A percentile compares a stretch with the other conserved stretches of the same genome.
Conservation (phyloP, 2,797 vertebrate genomes). For the Diceros bicornis region DNA sequence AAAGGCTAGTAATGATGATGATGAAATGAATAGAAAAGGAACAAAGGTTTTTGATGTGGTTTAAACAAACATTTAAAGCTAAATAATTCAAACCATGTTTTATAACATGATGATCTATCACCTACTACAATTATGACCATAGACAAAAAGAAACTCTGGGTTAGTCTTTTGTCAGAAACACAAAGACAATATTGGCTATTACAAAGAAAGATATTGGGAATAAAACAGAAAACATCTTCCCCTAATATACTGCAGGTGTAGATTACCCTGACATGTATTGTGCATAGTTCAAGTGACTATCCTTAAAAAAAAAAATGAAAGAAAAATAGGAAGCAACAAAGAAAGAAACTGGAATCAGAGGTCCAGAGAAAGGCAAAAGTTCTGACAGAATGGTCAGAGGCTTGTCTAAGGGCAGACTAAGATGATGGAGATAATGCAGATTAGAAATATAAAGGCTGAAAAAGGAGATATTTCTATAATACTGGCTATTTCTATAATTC, state of each 20-base stretch:
- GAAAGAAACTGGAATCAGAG: constrained; percentile 5
- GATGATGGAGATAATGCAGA: background rate
- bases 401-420: background rate
- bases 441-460: background rate
- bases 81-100: background rate
- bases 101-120: background rate
- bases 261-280: background rate
- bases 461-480: background rate
- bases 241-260: background rate
- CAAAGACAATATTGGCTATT: background rate
- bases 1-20: background rate
- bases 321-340: background rate
- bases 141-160: background rate
- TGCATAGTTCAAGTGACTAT: background rate
- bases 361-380: background rate
- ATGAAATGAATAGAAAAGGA: background rate
- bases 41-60: background rate
- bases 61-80: constrained; percentile 18
- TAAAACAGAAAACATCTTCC: background rate
- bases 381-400: background rate
- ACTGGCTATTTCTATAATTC: background rate
- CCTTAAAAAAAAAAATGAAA: background rate
- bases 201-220: background rate
- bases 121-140: background rate
- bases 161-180: background rate